Evolutionary conservation across 2,888 invertebrate genomes (phyloP).

Genomic region (Andrena flavipes): DNA sequence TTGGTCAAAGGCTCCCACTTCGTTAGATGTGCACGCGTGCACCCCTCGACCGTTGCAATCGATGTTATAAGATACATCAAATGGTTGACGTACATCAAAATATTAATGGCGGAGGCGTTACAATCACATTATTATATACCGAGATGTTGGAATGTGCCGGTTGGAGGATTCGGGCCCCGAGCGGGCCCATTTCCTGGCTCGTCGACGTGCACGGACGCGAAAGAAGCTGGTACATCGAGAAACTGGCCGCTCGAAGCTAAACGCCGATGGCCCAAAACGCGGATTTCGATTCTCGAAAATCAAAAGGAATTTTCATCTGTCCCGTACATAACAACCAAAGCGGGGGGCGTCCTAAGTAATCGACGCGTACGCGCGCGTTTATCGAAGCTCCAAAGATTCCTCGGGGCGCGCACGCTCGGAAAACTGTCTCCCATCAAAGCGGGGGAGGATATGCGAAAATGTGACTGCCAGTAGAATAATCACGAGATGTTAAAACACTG

Average conservation of each 20-base stretch:
- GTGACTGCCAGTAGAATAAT: neutral
- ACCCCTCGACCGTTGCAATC: conserved; percentile 3
- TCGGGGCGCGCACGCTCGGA: neutral
- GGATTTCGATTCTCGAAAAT: neutral
- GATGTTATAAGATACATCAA: neutral
- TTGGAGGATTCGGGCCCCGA: neutral
- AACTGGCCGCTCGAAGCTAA: neutral
- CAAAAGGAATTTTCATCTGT: neutral
- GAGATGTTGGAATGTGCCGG: neutral
- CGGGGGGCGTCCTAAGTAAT: neutral
- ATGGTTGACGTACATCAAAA: neutral
- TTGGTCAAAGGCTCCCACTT: neutral
- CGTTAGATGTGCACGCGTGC: neutral
- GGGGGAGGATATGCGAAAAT: neutral
- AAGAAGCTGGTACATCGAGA: neutral
- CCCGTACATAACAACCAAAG: no score
- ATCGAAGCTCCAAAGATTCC: neutral
- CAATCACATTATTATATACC: neutral
- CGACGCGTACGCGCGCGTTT: conserved; percentile 1
- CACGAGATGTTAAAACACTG: neutral
- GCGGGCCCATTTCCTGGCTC: neutral
- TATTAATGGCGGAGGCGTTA: neutral
- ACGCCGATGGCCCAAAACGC: neutral
- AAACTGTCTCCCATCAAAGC: neutral
- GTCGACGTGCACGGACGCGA: neutral